Base-by-base conservation (phyloP, 2,113 vertebrate species). In the Platichthys flesus region DNA sequence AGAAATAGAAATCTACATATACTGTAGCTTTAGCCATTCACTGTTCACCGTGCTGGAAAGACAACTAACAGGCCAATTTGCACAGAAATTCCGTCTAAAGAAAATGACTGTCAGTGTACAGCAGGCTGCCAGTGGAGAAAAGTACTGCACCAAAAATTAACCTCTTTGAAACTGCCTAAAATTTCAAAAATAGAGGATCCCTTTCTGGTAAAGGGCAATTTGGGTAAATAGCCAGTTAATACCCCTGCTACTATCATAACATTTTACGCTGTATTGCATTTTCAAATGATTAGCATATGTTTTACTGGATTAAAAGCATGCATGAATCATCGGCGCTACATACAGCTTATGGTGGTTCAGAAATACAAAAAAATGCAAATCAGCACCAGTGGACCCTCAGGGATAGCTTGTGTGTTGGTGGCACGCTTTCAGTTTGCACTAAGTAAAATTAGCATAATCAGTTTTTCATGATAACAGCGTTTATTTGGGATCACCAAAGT, bases 251-350 rank as follows among this genome's bases (percentile, higher is more conserved):
- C 28, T 58, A 18, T 64, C 28, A 58, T 47, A 54, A 28, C 21
- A 68, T 31, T 65, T 68, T 18, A 56, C 52, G 68, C 47, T 15
- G 67, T 35, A n/a, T 7, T 51, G 35, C 1, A 5, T 56, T 85
- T 51, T 68, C 61, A 70, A 42, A 74, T 62, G 81, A 85, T 87
- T 82, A 71, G 89, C 75, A 84, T 80, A 75, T 71, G 64, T 78
- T 76, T 71, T 55, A 51, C 60, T 67, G 82, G 81, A 84, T 85
- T 84, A 82, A 81, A 81, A 62, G 57, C 70, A 63, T 56, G 66
- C 23, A 76, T 84, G 79, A 79, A 72, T 88, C 79, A 85, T 55
- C 57, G 40, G 60, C 66, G 69, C 28, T 56, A 75, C 55, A 71
- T 58, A 49, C 31, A 71, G 64, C 49, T 81, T 57, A 75, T 9